phyloP scores from a whole-genome alignment of 2,797 vertebrate species.

The Acanthis flammea region DNA sequence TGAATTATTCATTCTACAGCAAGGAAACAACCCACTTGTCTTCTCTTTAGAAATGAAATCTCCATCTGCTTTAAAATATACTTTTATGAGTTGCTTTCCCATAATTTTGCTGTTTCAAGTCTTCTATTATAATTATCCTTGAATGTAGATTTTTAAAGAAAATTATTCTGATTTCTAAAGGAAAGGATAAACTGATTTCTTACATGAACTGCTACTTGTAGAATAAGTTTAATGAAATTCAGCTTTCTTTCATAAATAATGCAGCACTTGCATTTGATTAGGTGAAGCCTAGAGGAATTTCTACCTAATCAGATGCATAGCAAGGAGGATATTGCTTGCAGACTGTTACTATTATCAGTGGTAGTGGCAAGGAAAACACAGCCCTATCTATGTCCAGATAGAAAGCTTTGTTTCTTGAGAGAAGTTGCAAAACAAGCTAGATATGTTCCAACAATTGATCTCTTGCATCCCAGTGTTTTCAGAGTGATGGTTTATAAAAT shows the following conservation, averaged over 20 bases:
- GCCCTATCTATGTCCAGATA: not conserved
- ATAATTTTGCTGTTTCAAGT: slow-evolving; percentile 11
- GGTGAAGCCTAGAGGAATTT: slow-evolving; percentile 60
- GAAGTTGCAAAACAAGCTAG: not conserved
- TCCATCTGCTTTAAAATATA: slow-evolving; percentile 35
- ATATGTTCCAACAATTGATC: not conserved
- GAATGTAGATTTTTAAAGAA: slow-evolving; percentile 2
- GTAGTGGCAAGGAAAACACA: slow-evolving; percentile 4
- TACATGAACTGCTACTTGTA: slow-evolving; percentile 18
- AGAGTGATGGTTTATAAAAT: not conserved
- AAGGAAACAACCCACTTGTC: slow-evolving; percentile 57
- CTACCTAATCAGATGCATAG: slow-evolving; percentile 52
- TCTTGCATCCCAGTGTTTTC: not conserved
- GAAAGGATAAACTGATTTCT: slow-evolving; percentile 20
- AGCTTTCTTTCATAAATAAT: slow-evolving; percentile 74
- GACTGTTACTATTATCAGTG: slow-evolving; percentile 13
- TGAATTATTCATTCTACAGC: slow-evolving; percentile 72
- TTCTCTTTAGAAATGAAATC: slow-evolving; percentile 56
- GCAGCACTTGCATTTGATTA: slow-evolving; percentile 61
- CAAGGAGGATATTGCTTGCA: slow-evolving; percentile 43
- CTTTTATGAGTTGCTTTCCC: slow-evolving; percentile 2
- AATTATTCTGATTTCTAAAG: slow-evolving; percentile 32
- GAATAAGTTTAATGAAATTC: slow-evolving; percentile 66
- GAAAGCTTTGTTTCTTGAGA: not conserved
- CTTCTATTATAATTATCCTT: slow-evolving; percentile 9